Evolutionary conservation across 1,140 invertebrate species (phyloP), one percentile per base, ranked within the genome.

Genomic region (Anastrepha ludens): DNA sequence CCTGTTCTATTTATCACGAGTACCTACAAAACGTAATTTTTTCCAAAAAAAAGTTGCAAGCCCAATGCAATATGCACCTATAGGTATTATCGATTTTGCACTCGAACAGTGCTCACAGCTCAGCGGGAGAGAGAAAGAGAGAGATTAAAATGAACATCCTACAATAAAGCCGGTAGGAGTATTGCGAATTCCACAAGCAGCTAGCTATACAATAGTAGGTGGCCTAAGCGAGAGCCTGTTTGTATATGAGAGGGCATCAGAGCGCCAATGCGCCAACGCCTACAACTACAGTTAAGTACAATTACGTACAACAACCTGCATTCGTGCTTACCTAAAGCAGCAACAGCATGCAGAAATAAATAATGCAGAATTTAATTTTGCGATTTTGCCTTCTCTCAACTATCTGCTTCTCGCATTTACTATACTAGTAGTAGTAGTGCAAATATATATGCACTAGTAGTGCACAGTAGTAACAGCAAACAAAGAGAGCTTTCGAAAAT

Each of bases 51-150:
- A 9, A 41, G 29, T 39, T 17, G 15, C 41, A 13, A 17, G 13
- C 17, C 20, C 17, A 81, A 29, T 55, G 74, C 74, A 55, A 9
- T 6, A 81, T 81, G 74, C 44, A 81, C 74, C 74, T 81, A 81
- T 55, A n/a, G n/a, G n/a, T n/a, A 55, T 55, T 81, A 81, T 81
- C 74, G 74, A 81, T 81, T 81, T 81, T 81, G 50, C 74, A 74
- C 41, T 74, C 17, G 47, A 50, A 11, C 2, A 29, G 47, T 29
- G n/a, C 15, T 20, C 44, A 74, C 11, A 44, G 41, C 29, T 74
- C 11, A 74, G 4, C 44, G 41, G 11, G 41, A 50, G 44, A 50
- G 70, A 17, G 41, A 47, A 7, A 47, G 13, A 62, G 41, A 44
- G 4, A n/a, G 70, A 50, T 5, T 55, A 8, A 50, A 81, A 81